Evolutionary conservation across 2,888 invertebrate species (phyloP).

Genomic region (Lomographa bimaculata): DNA sequence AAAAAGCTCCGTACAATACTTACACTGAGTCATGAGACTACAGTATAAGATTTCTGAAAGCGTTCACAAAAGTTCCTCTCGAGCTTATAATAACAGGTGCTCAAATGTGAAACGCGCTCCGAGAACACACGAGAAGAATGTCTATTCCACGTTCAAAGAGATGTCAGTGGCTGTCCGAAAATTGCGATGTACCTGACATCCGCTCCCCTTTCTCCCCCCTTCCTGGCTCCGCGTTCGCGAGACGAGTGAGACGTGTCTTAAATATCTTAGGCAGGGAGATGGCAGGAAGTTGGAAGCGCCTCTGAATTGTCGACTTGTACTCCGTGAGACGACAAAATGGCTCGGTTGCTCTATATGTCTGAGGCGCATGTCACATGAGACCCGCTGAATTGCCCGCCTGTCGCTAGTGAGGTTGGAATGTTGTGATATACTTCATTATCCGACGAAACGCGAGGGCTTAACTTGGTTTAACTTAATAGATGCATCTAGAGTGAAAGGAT

Average conservation of each 20-base stretch:
- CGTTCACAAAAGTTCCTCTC: not conserved
- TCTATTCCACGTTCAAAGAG: constrained; percentile 6
- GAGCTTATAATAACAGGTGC: not conserved
- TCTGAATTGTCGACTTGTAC: not conserved
- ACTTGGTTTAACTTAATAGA: too few relatives aligned
- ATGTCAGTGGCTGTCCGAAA: constrained; percentile 10
- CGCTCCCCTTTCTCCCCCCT: not conserved
- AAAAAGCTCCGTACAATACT: too few relatives aligned
- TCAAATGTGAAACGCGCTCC: not conserved
- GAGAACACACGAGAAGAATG: constrained; percentile 3
- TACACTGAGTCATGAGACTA: too few relatives aligned
- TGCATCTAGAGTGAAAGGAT: too few relatives aligned
- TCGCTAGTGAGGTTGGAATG: too few relatives aligned
- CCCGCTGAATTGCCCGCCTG: too few relatives aligned
- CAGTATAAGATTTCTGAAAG: not conserved
- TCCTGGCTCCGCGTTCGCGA: not conserved
- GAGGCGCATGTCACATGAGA: not conserved
- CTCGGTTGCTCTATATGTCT: not conserved
- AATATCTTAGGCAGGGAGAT: constrained; percentile 1
- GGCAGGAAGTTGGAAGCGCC: not conserved
- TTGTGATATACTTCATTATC: too few relatives aligned
- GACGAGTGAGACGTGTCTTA: constrained; percentile 6
- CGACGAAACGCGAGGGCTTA: too few relatives aligned
- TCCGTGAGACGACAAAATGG: constrained; percentile 1
- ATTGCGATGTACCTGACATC: constrained; percentile 7